A percentile compares a stretch with the other conserved stretches of the same genome.
Evolutionary conservation across 2,888 invertebrate species (phyloP).

Genomic region (Standfussiana lucernea): DNA sequence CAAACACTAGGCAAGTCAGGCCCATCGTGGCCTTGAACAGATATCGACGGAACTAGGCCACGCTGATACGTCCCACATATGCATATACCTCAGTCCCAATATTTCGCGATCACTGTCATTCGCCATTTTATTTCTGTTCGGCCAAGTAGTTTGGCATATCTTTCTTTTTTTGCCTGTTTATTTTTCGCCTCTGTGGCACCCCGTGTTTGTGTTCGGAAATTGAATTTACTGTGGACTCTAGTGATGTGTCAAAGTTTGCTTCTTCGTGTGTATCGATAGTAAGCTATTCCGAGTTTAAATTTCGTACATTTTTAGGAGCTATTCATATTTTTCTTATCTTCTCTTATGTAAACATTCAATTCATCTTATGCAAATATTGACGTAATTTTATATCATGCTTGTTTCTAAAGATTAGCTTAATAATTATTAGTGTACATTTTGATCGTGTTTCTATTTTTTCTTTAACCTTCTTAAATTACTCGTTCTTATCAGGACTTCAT

Average conservation of each 20-base stretch:
- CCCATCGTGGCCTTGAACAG: slow-evolving; percentile 74
- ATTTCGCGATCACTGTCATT: slow-evolving; percentile 72
- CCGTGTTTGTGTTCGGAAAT: slow-evolving; percentile 63
- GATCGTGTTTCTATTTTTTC: not conserved
- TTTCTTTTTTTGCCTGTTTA: slow-evolving; percentile 39
- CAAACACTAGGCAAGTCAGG: slow-evolving; percentile 43
- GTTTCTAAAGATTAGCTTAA: slow-evolving; percentile 31
- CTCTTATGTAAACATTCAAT: not conserved
- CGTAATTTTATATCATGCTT: slow-evolving; percentile 35
- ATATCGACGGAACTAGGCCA: slow-evolving; percentile 80
- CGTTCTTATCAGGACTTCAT: not conserved
- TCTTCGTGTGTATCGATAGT: slow-evolving; percentile 30
- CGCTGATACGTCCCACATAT: slow-evolving; percentile 73
- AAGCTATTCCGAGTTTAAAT: slow-evolving; percentile 23
- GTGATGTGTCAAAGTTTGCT: slow-evolving; percentile 47
- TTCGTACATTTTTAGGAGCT: slow-evolving; percentile 26
- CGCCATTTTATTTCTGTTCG: slow-evolving; percentile 65
- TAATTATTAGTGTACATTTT: slow-evolving; percentile 23
- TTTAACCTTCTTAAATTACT: not conserved
- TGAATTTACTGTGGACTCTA: slow-evolving; percentile 58
- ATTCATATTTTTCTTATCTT: slow-evolving; percentile 19
- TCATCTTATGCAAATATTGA: slow-evolving; percentile 38
- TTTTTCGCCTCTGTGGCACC: slow-evolving; percentile 45
- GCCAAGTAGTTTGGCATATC: slow-evolving; percentile 61
- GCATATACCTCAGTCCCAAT: slow-evolving; percentile 61